These are phyloP conservation scores for Puntigrus tetrazona DNA, from an alignment of 2,113 vertebrate species.

Conservation along the genomic window DNA sequence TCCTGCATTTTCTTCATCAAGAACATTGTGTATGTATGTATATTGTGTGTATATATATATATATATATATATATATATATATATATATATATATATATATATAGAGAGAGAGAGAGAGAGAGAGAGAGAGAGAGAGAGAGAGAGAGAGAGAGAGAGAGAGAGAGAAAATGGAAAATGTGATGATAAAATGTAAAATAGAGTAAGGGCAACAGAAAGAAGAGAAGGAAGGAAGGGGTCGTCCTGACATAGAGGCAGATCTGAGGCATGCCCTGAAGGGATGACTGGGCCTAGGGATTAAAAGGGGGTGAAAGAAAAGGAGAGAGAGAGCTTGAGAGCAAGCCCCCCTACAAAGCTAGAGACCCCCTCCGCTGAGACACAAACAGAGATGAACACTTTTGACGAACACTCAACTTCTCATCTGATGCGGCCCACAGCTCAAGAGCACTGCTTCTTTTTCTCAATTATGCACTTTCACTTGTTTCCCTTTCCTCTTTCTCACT, in stretches of 20 bases:
- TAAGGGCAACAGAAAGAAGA: slow-evolving; percentile 9
- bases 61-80: neutral
- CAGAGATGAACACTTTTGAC: slow-evolving; percentile 90
- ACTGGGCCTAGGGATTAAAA: slow-evolving; percentile 97
- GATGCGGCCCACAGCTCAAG: slow-evolving; percentile 49
- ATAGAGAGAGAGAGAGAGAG: neutral
- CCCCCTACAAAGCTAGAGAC: slow-evolving; percentile 81
- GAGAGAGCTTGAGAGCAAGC: slow-evolving; percentile 40
- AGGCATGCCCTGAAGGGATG: slow-evolving; percentile 99
- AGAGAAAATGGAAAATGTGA: neutral
- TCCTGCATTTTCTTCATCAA: neutral
- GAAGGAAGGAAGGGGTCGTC: slow-evolving; percentile 42
- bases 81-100: neutral
- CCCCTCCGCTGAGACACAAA: slow-evolving; percentile 95
- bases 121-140: neutral
- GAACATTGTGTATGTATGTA: neutral
- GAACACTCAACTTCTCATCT: slow-evolving; percentile 81
- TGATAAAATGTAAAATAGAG: slow-evolving; percentile 65
- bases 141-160: neutral
- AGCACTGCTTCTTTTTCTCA: slow-evolving; percentile 40
- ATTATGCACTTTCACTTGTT: slow-evolving; percentile 59
- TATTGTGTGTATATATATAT: neutral
- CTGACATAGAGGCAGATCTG: slow-evolving; percentile 90
- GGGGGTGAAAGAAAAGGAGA: slow-evolving; percentile 10
- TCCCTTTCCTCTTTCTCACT: slow-evolving; percentile 59